Base-by-base conservation (phyloP, 2,113 vertebrate genomes). In the Sus scrofa region DNA sequence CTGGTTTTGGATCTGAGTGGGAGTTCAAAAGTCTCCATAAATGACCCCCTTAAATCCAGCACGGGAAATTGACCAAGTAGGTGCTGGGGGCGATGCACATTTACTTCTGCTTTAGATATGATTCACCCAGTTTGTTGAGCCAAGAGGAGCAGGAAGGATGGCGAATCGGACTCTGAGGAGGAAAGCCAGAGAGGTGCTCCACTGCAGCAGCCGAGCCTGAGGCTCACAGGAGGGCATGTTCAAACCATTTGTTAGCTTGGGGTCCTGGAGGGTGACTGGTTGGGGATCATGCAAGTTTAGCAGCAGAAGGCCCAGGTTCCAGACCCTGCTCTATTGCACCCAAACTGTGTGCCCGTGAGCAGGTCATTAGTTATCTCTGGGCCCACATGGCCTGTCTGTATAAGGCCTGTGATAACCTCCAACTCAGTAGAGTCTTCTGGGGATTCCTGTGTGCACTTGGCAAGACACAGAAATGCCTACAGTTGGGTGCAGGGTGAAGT, bases 41-140 rank as follows among this genome's bases (percentile, higher is more conserved):
- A 44, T 73, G 73, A 83, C 22, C 30, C 18, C 37, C 19, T 16
- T 26, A 24, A 90, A 58, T 62, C 60, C 26, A 27, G 50, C 65
- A 34, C 30, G 67, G 81, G 81, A 97, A 96, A 63, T 1, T 68
- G 81, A 13, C 32, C 24, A n/a, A 68, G 75, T 37, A 79, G 87
- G 71, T 52, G 26, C 27, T 50, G 5, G 37, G 63, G 58, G 18
- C 30, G 26, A 63, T 70, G 32, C 22, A 30, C 58, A 22, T 71
- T 73, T 67, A 19, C 27, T 95, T 96, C 94, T 71, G 70, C 89
- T 95, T 87, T 92, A 71, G 52, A 84, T 56, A 87, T 87, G 94
- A 97, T 84, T 94, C 81, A 86, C 20, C 54, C 67, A 32, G 20
- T 86, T 78, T 20, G 20, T 9, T 18, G 73, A 87, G 18, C 14